A percentile compares a stretch with the other conserved stretches of the same genome.
Evolutionary conservation across 2,113 vertebrate species (phyloP).

Genomic region (Atractosteus spatula): DNA sequence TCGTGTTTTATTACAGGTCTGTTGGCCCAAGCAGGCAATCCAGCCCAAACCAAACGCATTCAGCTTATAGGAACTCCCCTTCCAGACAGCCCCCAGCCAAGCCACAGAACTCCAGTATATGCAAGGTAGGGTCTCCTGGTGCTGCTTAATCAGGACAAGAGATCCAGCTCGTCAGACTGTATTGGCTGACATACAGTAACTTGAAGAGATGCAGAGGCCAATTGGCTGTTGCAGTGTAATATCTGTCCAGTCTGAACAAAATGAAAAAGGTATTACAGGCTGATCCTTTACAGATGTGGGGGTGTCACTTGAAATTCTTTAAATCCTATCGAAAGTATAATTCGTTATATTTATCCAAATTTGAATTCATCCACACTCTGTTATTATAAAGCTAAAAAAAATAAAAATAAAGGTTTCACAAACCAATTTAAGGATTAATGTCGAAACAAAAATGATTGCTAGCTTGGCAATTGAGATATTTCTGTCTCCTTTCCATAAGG

Average conservation of each 20-base stretch:
- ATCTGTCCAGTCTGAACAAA: neutral
- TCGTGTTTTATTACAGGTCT: slow-evolving; percentile 38
- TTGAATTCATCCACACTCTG: slow-evolving; percentile 5
- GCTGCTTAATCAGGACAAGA: neutral
- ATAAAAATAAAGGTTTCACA: slow-evolving; percentile 9
- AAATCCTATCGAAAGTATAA: slow-evolving; percentile 18
- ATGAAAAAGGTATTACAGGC: neutral
- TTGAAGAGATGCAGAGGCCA: neutral
- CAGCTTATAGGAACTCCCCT: slow-evolving; percentile 43
- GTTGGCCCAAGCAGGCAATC: slow-evolving; percentile 45
- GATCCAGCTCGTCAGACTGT: too few species aligned
- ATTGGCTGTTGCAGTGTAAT: neutral
- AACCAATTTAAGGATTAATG: slow-evolving; percentile 41
- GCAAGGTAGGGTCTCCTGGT: slow-evolving; percentile 48
- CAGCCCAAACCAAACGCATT: slow-evolving; percentile 51
- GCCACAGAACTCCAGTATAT: slow-evolving; percentile 45
- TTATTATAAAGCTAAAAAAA: slow-evolving; percentile 8
- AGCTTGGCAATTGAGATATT: slow-evolving; percentile 43
- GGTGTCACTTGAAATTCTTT: slow-evolving; percentile 15
- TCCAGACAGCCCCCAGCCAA: slow-evolving; percentile 52
- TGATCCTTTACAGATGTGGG: neutral
- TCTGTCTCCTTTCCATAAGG: slow-evolving; percentile 27
- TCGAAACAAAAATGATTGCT: slow-evolving; percentile 40
- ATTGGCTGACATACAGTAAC: neutral
- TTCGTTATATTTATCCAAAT: slow-evolving; percentile 20